Evolutionary conservation across 2,888 invertebrate genomes (phyloP).

Genomic region (Amiota communis): DNA sequence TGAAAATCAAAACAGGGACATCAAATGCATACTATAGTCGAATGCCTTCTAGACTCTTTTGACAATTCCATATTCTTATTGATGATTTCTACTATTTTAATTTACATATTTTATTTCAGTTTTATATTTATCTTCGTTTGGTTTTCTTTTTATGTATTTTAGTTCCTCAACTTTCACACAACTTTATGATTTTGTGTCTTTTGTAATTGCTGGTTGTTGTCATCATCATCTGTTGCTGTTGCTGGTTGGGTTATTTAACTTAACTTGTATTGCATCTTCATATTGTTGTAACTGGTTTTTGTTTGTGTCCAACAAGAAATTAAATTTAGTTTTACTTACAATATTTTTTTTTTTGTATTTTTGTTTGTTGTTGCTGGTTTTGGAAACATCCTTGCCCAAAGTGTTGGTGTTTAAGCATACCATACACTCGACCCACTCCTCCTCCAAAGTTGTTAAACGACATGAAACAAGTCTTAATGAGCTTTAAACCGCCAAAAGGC

Average conservation of each 20-base stretch:
- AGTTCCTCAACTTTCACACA: conserved; percentile 1
- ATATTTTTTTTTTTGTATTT: background rate
- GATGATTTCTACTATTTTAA: background rate
- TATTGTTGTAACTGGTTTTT: conserved; percentile 12
- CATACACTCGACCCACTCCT: background rate
- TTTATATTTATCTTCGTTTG: conserved; percentile 8
- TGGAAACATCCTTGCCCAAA: conserved; percentile 20
- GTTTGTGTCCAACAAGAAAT: background rate
- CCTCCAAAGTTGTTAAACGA: conserved; percentile 25
- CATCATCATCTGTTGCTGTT: background rate
- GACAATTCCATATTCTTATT: too few species aligned
- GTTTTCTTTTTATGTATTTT: conserved; percentile 1
- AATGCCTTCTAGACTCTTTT: too few species aligned
- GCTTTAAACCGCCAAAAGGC: conserved; percentile 10
- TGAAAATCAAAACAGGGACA: too few species aligned
- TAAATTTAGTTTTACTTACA: background rate
- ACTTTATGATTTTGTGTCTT: background rate
- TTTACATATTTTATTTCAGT: background rate
- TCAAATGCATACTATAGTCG: too few species aligned
- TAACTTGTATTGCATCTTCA: background rate
- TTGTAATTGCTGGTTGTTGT: background rate
- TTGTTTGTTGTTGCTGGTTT: background rate
- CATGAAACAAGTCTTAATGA: conserved; percentile 33
- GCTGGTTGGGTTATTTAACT: conserved; percentile 2
- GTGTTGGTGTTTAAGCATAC: background rate